Evolutionary conservation across 2,113 vertebrate species (phyloP).

Genomic region (Microtus pennsylvanicus): DNA sequence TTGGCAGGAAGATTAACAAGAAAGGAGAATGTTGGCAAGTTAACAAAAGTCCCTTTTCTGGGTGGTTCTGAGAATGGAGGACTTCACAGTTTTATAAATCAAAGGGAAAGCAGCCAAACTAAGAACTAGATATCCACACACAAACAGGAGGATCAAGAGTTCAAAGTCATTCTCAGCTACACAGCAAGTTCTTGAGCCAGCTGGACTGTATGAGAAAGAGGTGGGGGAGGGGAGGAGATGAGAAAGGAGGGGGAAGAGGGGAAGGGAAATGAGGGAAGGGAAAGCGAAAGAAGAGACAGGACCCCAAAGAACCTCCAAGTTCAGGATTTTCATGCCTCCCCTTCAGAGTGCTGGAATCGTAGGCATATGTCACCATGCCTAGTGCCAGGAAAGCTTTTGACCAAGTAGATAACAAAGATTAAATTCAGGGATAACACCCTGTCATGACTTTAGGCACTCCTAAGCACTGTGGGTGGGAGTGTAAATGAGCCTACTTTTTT

Average conservation of each 20-base stretch:
- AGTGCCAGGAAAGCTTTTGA: not conserved
- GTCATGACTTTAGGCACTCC: not conserved
- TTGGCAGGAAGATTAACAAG: not conserved
- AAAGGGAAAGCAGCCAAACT: conserved; percentile 5
- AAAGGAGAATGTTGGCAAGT: not conserved
- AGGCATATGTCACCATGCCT: not conserved
- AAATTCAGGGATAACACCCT: not conserved
- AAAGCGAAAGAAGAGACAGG: not conserved
- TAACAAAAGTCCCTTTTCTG: not conserved
- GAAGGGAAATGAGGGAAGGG: not conserved
- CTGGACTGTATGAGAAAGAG: too few relatives aligned
- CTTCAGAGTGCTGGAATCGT: not conserved
- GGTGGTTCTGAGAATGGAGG: not conserved
- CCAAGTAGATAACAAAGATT: not conserved
- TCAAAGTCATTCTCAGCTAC: not conserved
- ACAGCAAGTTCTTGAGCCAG: not conserved
- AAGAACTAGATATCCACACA: conserved; percentile 16
- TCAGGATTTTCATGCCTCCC: not conserved
- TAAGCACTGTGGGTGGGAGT: not conserved
- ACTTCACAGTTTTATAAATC: not conserved
- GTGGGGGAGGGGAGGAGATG: too few relatives aligned
- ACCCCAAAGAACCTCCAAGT: not conserved
- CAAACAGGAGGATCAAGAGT: not conserved
- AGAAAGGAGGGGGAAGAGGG: not conserved
- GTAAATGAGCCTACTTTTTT: not conserved